Evolutionary conservation across 2,797 vertebrate species (phyloP).

Genomic region (Tenualosa ilisha): DNA sequence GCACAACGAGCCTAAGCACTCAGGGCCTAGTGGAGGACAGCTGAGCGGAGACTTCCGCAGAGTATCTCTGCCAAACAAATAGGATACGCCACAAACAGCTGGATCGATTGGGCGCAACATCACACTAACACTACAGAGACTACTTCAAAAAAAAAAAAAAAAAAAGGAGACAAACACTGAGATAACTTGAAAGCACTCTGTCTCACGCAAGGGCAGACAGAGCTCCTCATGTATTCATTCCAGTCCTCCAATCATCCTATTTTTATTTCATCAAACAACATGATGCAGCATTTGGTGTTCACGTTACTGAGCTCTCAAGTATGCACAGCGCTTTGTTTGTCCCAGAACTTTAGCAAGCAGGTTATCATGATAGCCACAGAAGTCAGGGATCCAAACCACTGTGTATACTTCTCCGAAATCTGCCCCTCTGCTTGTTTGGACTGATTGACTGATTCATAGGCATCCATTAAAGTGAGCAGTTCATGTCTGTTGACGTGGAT

Average conservation of each 20-base stretch:
- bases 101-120: background rate
- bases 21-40: background rate
- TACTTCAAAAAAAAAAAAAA: background rate
- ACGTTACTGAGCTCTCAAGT: background rate
- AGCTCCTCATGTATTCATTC: background rate
- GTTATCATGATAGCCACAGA: background rate
- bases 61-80: background rate
- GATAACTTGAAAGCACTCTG: background rate
- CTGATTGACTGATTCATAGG: background rate
- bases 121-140: constrained; percentile 1
- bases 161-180: background rate
- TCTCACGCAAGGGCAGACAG: background rate
- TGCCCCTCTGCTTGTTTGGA: background rate
- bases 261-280: background rate
- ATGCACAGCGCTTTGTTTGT: background rate
- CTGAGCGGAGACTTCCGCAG: background rate
- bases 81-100: background rate
- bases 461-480: background rate
- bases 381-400: background rate
- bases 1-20: background rate
- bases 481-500: background rate
- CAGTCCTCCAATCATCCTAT: constrained; percentile 12
- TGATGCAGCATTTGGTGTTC: background rate
- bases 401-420: background rate
- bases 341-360: background rate